phyloP scores from a whole-genome alignment of 2,888 invertebrate genomes.

The Odontothrips loti region DNA sequence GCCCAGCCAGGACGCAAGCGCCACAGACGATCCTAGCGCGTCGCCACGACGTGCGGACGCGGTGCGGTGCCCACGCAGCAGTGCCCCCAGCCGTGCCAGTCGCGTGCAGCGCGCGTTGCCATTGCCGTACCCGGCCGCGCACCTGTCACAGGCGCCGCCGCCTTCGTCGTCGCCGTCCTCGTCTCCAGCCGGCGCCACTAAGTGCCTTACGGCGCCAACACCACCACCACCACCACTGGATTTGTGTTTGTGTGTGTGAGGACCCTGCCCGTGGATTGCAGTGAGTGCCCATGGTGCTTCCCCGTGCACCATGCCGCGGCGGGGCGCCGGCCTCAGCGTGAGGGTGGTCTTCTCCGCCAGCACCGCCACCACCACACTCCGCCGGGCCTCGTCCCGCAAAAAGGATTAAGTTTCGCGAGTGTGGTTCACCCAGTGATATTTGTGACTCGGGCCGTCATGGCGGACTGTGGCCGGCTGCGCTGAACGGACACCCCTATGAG shows the following conservation, averaged over 20 bases:
- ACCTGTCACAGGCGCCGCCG: background rate
- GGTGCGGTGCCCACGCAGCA: background rate
- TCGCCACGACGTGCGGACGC: background rate
- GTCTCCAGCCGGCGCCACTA: background rate
- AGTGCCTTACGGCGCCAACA: background rate
- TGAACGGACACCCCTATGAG: background rate
- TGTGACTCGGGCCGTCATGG: background rate
- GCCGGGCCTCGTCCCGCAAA: background rate
- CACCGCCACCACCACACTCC: background rate
- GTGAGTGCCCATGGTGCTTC: background rate
- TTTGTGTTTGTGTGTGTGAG: background rate
- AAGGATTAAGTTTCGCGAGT: background rate
- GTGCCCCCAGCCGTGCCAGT: background rate
- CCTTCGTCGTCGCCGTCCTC: background rate
- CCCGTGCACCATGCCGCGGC: background rate
- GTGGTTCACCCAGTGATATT: background rate
- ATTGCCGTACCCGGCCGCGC: background rate
- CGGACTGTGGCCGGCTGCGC: background rate
- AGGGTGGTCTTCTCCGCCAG: background rate
- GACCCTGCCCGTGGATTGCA: background rate
- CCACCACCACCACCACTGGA: background rate
- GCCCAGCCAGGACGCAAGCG: background rate
- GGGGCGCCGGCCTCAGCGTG: background rate
- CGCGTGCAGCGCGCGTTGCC: background rate
- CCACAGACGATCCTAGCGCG: too few species aligned